phyloP scores from a whole-genome alignment of 1,140 invertebrate genomes.

The Leptopilina clavipes region DNA sequence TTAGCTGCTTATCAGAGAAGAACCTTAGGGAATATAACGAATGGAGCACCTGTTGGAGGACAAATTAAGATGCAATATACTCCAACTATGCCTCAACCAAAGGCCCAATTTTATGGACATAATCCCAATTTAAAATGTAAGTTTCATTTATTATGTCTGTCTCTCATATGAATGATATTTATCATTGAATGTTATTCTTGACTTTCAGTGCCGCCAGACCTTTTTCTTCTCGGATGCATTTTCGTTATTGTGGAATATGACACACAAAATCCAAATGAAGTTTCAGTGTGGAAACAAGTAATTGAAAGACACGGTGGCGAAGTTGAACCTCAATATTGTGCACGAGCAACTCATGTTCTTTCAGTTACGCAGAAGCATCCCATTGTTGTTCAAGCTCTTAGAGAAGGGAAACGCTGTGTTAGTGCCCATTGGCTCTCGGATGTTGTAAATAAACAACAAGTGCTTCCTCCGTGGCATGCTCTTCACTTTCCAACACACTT shows the following conservation, averaged over 20 bases:
- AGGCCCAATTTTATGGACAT: slow-evolving; percentile 88
- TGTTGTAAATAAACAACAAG: slow-evolving; percentile 87
- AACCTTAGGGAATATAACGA: slow-evolving; percentile 74
- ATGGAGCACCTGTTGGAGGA: slow-evolving; percentile 66
- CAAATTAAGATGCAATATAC: slow-evolving; percentile 74
- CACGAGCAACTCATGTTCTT: slow-evolving; percentile 92
- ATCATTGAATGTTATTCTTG: too few species aligned
- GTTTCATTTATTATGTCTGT: slow-evolving; percentile 48
- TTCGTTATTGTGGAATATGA: slow-evolving; percentile 90
- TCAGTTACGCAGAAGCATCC: slow-evolving; percentile 92
- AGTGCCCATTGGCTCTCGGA: slow-evolving; percentile 97
- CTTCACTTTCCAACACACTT: slow-evolving; percentile 92
- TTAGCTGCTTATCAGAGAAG: slow-evolving; percentile 70
- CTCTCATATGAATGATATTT: too few species aligned
- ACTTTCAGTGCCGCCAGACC: slow-evolving; percentile 86
- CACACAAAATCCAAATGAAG: slow-evolving; percentile 78
- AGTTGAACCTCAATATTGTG: slow-evolving; percentile 88
- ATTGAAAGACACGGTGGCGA: slow-evolving; percentile 93
- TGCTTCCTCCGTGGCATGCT: slow-evolving; percentile 92
- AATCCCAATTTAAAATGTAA: slow-evolving; percentile 87
- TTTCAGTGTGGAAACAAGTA: slow-evolving; percentile 85
- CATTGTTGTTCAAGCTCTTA: slow-evolving; percentile 85
- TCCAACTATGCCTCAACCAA: slow-evolving; percentile 75
- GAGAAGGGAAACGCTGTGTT: slow-evolving; percentile 87
- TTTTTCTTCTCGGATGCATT: slow-evolving; percentile 93